Evolutionary conservation across 1,140 invertebrate species (phyloP).

Genomic region (Popillia japonica): DNA sequence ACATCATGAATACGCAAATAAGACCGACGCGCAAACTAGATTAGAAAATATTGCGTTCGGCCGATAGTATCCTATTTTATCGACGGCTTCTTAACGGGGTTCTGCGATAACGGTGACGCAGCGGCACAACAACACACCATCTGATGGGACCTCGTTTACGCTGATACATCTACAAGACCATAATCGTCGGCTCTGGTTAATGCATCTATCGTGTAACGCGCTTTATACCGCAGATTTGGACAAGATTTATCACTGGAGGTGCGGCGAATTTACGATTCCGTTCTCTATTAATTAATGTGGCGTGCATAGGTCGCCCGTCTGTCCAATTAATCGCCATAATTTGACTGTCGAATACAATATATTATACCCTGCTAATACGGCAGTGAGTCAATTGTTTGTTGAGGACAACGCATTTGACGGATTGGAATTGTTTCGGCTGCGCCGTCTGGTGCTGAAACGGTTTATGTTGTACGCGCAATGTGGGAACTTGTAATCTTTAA

Average conservation of each 20-base stretch:
- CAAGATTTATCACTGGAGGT: constrained; percentile 2
- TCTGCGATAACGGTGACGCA: background rate
- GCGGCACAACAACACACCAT: background rate
- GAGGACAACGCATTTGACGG: background rate
- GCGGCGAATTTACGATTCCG: background rate
- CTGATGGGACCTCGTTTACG: background rate
- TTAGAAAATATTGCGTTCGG: background rate
- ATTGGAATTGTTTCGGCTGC: background rate
- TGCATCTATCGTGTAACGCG: constrained; percentile 30
- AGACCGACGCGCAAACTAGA: background rate
- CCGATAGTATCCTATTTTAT: background rate
- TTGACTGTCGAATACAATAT: constrained; percentile 21
- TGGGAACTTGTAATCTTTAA: no score
- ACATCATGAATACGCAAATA: background rate
- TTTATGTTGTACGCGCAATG: background rate
- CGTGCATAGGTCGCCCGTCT: background rate
- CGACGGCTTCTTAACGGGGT: background rate
- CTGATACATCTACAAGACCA: background rate
- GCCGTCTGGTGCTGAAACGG: background rate
- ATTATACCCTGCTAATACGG: background rate
- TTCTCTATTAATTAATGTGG: constrained; percentile 30
- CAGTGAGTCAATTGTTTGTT: background rate
- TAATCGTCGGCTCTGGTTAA: background rate
- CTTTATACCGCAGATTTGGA: constrained; percentile 25
- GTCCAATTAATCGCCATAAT: constrained; percentile 14